A percentile compares a stretch with the other conserved stretches of the same genome.
Conservation (phyloP, 2,113 vertebrate genomes). For the Murina feae region DNA sequence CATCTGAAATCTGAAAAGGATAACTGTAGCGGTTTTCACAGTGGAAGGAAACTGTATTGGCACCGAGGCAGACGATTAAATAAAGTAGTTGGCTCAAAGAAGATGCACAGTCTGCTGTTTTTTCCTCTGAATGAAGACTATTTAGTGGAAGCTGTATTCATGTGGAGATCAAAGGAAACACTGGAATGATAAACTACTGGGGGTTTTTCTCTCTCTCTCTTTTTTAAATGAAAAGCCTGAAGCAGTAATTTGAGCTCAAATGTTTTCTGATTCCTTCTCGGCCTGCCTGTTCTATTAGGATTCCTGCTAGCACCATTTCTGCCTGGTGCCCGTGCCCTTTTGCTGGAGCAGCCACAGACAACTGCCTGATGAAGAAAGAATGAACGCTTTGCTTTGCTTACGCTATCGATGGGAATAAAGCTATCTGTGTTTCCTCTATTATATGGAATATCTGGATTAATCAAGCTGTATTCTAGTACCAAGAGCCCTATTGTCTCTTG, state of each 20-base stretch:
- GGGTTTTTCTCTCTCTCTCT: background rate
- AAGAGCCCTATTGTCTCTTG: slow-evolving; percentile 80
- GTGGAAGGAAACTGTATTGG: slow-evolving; percentile 77
- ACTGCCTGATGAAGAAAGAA: slow-evolving; percentile 64
- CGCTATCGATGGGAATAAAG: slow-evolving; percentile 71
- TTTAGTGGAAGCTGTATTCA: slow-evolving; percentile 79
- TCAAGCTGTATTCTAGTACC: slow-evolving; percentile 68
- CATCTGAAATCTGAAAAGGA: slow-evolving; percentile 50
- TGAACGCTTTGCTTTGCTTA: slow-evolving; percentile 58
- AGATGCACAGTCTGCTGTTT: slow-evolving; percentile 74
- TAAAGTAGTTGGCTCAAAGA: slow-evolving; percentile 83
- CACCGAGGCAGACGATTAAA: slow-evolving; percentile 76
- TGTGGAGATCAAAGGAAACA: slow-evolving; percentile 78
- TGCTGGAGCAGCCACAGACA: slow-evolving; percentile 76
- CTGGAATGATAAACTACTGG: slow-evolving; percentile 79
- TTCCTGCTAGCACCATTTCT: slow-evolving; percentile 68
- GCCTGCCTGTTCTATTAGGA: slow-evolving; percentile 70
- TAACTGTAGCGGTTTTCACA: slow-evolving; percentile 64
- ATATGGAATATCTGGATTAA: slow-evolving; percentile 72
- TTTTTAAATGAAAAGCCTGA: slow-evolving; percentile 64
- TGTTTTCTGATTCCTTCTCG: slow-evolving; percentile 47
- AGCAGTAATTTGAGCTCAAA: slow-evolving; percentile 77
- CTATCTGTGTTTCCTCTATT: slow-evolving; percentile 61
- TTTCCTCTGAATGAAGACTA: slow-evolving; percentile 77
- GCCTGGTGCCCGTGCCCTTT: slow-evolving; percentile 65